Evolutionary conservation across 1,140 invertebrate genomes (phyloP).

Genomic region (Andrena cerasifolii): DNA sequence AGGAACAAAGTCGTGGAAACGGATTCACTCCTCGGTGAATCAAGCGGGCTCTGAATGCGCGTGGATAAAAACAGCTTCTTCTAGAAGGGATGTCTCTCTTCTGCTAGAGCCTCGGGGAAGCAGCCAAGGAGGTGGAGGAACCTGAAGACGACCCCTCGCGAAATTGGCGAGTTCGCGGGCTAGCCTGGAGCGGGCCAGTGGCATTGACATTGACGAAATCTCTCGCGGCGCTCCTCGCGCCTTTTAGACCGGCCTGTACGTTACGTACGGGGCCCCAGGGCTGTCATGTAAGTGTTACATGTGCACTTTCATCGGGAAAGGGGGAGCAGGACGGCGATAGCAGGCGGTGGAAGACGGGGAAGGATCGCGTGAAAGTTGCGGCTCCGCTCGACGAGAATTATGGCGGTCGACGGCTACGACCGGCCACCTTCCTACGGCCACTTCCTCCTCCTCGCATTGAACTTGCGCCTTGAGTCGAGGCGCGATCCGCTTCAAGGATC

Average conservation of each 20-base stretch:
- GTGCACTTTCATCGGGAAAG: constrained; percentile 73
- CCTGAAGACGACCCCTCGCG: neutral
- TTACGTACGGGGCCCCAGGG: constrained; percentile 65
- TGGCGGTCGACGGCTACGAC: constrained; percentile 27
- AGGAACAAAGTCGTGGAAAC: neutral
- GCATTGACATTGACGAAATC: constrained; percentile 72
- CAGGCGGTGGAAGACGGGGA: neutral
- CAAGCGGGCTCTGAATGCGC: no score
- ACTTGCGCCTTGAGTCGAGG: constrained; percentile 53
- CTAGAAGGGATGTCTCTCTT: no score
- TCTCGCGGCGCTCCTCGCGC: constrained; percentile 21
- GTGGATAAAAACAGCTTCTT: no score
- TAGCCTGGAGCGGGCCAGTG: constrained; percentile 56
- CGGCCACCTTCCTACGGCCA: constrained; percentile 27
- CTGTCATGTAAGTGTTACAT: constrained; percentile 77
- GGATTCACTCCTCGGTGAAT: no score
- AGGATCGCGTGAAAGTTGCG: constrained; percentile 72
- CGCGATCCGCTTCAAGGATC: constrained; percentile 43
- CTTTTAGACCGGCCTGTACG: constrained; percentile 48
- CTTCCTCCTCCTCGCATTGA: constrained; percentile 69
- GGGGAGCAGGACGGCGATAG: neutral
- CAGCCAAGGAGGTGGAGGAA: neutral
- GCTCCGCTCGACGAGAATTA: constrained; percentile 22
- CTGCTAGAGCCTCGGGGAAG: no score
- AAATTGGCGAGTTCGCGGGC: neutral